Conservation (phyloP, 2,888 invertebrate genomes). For the Melanophora roralis region DNA sequence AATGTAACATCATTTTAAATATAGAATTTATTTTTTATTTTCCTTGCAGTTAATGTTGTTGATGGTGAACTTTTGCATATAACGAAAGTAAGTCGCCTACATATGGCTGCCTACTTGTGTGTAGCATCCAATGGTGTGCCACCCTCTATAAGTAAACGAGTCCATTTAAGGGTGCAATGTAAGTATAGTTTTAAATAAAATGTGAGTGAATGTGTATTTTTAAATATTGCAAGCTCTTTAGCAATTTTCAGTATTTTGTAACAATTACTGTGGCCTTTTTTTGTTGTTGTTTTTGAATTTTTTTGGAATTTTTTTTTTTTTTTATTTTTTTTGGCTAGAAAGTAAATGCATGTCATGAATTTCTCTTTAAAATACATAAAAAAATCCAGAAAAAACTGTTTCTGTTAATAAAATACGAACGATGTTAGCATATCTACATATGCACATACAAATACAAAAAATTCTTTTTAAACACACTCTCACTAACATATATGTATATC, state of each 20-base stretch:
- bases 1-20: constrained; percentile 41
- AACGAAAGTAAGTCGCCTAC: constrained; percentile 91
- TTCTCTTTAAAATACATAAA: constrained; percentile 4
- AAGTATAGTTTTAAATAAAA: constrained; percentile 77
- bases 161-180: constrained; percentile 90
- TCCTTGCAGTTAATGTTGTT: constrained; percentile 85
- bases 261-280: neutral
- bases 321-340: neutral
- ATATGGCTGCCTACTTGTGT: constrained; percentile 95
- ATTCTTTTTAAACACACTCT: too few species aligned
- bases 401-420: constrained; percentile 6
- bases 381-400: too few species aligned
- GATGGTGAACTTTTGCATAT: constrained; percentile 91
- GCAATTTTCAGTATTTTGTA: constrained; percentile 27
- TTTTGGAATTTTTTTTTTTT: too few species aligned
- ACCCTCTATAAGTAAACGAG: constrained; percentile 91
- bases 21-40: constrained; percentile 2
- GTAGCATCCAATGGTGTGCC: constrained; percentile 96
- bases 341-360: constrained; percentile 28
- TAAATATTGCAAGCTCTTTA: neutral
- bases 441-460: neutral
- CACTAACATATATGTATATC: too few species aligned
- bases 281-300: neutral
- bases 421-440: neutral
- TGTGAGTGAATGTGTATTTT: neutral